phyloP scores from a whole-genome alignment of 2,888 invertebrate genomes.

The Erannis defoliaria region DNA sequence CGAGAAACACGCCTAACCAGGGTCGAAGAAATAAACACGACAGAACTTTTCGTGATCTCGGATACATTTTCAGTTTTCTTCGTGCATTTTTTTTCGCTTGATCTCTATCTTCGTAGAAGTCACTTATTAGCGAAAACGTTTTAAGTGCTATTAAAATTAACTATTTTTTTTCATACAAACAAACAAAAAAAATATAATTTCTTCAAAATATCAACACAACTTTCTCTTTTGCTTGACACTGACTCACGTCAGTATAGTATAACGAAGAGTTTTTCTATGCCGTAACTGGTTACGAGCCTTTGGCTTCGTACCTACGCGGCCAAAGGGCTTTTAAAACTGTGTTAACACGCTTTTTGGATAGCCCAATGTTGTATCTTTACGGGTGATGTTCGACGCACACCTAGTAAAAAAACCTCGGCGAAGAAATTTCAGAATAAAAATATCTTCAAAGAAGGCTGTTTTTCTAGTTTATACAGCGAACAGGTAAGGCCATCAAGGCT shows the following conservation, averaged over 20 bases:
- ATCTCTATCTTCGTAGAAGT: no score
- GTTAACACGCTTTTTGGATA: no score
- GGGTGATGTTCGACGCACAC: no score
- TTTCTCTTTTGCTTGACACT: no score
- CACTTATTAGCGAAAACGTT: neutral
- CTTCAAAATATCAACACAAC: neutral
- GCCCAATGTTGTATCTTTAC: no score
- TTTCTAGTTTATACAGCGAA: slow-evolving; percentile 48
- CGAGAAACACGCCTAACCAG: slow-evolving; percentile 75
- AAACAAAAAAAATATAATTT: neutral
- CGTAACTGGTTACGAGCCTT: no score
- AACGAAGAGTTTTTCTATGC: no score
- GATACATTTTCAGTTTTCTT: slow-evolving; percentile 55
- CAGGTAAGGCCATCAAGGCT: slow-evolving; percentile 59
- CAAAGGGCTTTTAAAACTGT: no score
- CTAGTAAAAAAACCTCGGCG: neutral
- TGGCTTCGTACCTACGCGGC: no score
- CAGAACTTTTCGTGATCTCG: slow-evolving; percentile 66
- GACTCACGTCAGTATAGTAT: no score
- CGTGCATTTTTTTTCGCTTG: slow-evolving; percentile 1
- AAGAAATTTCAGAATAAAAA: slow-evolving; percentile 9
- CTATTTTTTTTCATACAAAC: no score
- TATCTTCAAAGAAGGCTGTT: slow-evolving; percentile 23
- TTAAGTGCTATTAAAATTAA: neutral
- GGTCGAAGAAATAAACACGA: slow-evolving; percentile 78